Percentiles rank a stretch among this genome's conserved stretches.
phyloP scores from a whole-genome alignment of 2,113 vertebrate species.

The Triplophysa tibetana region DNA sequence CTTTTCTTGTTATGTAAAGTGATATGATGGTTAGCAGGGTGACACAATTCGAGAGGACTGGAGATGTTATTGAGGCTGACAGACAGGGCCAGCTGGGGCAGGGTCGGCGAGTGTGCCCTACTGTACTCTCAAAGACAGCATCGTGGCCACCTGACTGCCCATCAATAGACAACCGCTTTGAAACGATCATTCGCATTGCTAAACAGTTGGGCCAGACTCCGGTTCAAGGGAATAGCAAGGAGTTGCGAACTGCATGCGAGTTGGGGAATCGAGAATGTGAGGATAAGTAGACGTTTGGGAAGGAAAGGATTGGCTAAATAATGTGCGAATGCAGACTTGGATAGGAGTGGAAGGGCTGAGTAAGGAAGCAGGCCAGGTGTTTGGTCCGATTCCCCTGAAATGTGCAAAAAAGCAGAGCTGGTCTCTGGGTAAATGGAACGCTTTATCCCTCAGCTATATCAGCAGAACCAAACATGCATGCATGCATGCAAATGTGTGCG shows the following conservation, averaged over 20 bases:
- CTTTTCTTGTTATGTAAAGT: slow-evolving; percentile 32
- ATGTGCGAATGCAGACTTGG: slow-evolving; percentile 29
- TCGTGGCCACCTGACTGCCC: background rate
- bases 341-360: slow-evolving; percentile 33
- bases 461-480: slow-evolving; percentile 7
- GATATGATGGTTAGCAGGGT: slow-evolving; percentile 46
- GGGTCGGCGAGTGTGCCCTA: slow-evolving; percentile 9
- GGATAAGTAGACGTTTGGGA: slow-evolving; percentile 27
- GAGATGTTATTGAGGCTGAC: slow-evolving; percentile 33
- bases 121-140: slow-evolving; percentile 36
- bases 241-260: background rate
- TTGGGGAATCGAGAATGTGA: slow-evolving; percentile 16
- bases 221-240: background rate
- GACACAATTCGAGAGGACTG: slow-evolving; percentile 35
- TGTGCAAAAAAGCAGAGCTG: slow-evolving; percentile 33
- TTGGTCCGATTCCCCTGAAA: slow-evolving; percentile 46
- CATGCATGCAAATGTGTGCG: slow-evolving; percentile 37
- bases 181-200: background rate
- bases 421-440: slow-evolving; percentile 39
- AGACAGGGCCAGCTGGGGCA: slow-evolving; percentile 46
- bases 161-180: background rate
- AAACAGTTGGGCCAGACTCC: background rate
- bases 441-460: slow-evolving; percentile 33
- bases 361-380: slow-evolving; percentile 45
- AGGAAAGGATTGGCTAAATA: slow-evolving; percentile 20